phyloP scores from a whole-genome alignment of 2,113 vertebrate species.

The Callipepla squamata region DNA sequence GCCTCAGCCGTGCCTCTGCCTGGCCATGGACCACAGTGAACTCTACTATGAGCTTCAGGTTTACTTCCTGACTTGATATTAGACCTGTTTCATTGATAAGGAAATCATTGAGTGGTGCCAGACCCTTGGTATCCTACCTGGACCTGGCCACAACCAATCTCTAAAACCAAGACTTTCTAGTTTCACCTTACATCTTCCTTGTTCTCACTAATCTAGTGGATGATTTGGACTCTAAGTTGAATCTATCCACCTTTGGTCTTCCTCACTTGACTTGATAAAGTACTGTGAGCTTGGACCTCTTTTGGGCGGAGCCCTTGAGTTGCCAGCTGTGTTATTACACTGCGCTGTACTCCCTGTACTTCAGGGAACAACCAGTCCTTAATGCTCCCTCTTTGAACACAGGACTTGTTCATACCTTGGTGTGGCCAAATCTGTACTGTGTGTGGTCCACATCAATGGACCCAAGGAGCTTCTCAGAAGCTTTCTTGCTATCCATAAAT shows the following conservation, averaged over 20 bases:
- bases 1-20: accelerated
- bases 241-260: neutral
- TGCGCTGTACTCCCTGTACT: neutral
- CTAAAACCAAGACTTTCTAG: neutral
- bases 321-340: neutral
- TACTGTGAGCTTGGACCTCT: neutral
- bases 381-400: neutral
- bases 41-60: neutral
- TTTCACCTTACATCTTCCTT: neutral
- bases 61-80: neutral
- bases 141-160: neutral
- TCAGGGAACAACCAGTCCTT: neutral
- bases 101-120: neutral
- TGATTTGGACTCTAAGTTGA: neutral
- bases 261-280: neutral
- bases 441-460: conserved; percentile 89
- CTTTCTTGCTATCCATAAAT: conserved; percentile 77
- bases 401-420: conserved; percentile 79
- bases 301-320: neutral
- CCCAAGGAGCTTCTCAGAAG: conserved; percentile 88
- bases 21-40: neutral
- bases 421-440: conserved; percentile 90
- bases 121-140: neutral
- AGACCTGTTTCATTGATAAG: neutral
- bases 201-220: neutral